Evolutionary conservation across 1,140 invertebrate genomes (phyloP), one percentile per base, ranked within the genome.

Genomic region (Drosophila ercepeae): DNA sequence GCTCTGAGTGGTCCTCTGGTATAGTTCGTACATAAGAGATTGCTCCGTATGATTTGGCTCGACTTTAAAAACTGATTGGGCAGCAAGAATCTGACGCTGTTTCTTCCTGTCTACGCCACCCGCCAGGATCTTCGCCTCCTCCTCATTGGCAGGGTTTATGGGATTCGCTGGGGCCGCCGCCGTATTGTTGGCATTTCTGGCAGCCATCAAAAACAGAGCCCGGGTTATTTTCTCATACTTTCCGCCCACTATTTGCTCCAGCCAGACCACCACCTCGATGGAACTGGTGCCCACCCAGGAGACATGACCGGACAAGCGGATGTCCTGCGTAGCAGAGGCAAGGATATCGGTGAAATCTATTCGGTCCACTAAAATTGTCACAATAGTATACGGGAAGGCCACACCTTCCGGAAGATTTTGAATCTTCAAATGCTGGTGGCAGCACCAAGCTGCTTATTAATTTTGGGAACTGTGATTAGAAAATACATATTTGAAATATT

Each of bases 221-320:
- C 93, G 92, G 0, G 95, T 94, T 5, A 96, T 90, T 70, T 93
- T 93, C 23, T 92, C 69, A 93, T 94, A 95, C 14, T 78, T 76
- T 6, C 92, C 93, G 46, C 92, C 84, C 71, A 95, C 92, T 51
- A 93, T 92, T 90, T 97, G 95, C 69, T 96, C 94, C 9, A 97
- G 76, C 92, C 93, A 94, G 55, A 97, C 94, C 0, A 94, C 93
- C 11, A 95, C 93, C 90, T 97, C 96, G 73, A 96, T 92, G 0
- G 95, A 96, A 11, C 95, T 94, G 58, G 89, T 93, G 1, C 96
- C 96, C 7, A 95, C 95, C 95, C 95, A 96, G 6, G 94, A 95
- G 0, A 96, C 95, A 84, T 95, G 94, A 1, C 96, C 96, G 14
- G 93, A 93, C n/a, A 97, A 89, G 45, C 93, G 92, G 41, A 97